These are phyloP conservation scores for Gryllus longicercus DNA, from an alignment of 2,888 invertebrate species.

Conservation along the genomic window DNA sequence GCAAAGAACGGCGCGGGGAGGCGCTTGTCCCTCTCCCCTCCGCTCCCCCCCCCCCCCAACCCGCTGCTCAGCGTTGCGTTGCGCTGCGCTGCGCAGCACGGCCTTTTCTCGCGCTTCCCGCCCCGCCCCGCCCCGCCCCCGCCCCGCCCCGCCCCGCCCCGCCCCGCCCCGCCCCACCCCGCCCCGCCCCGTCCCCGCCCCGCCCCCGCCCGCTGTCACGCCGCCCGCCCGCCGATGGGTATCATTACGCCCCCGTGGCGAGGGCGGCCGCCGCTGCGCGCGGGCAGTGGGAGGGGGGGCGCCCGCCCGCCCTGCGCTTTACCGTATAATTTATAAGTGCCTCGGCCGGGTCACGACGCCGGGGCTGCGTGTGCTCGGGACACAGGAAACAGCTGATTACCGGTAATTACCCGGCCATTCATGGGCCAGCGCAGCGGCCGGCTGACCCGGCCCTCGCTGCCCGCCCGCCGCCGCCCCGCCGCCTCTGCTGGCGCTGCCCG, in stretches of 20 bases:
- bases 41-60: too few relatives aligned
- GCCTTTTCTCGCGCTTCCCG: background rate
- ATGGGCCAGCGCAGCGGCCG: background rate
- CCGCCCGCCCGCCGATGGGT: background rate
- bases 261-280: background rate
- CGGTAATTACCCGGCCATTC: slow-evolving; percentile 17
- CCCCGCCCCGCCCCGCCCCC: background rate
- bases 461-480: too few relatives aligned
- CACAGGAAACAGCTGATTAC: slow-evolving; percentile 10
- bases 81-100: background rate
- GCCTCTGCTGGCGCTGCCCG: too few relatives aligned
- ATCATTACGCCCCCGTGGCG: background rate
- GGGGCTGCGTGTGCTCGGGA: slow-evolving; percentile 9
- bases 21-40: too few relatives aligned
- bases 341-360: slow-evolving; percentile 7
- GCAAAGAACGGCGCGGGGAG: too few relatives aligned
- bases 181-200: background rate
- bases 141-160: too few relatives aligned
- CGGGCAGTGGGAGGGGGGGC: too few relatives aligned
- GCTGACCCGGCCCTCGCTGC: background rate
- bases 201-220: background rate
- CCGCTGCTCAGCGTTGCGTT: too few relatives aligned
- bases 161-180: background rate
- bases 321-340: slow-evolving; percentile 10
- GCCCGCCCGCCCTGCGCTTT: background rate